Evolutionary conservation across 2,888 invertebrate species (phyloP), one percentile per base, ranked within the genome.

Genomic region (Lasioglossum leucozonium): DNA sequence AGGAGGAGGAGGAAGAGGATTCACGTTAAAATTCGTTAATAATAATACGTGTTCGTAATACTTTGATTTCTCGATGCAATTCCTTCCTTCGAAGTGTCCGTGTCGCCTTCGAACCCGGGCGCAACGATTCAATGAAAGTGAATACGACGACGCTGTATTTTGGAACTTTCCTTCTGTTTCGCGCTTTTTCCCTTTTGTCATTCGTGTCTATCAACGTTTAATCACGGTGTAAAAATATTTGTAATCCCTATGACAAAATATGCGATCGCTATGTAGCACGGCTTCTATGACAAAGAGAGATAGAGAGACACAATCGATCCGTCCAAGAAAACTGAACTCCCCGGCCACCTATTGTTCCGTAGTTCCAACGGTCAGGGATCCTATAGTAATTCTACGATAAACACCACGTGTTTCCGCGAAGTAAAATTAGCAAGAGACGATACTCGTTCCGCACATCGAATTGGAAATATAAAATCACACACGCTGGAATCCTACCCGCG

Each of bases 141-240:
- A 55, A 79, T 62, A 62, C 62, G 62, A 62, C 74, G 80, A 82
- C 82, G 84, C 77, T 79, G n/a, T n/a, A n/a, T n/a, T 55, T 87
- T 85, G 84, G 82, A 91, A 86, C 85, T 91, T 67, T 67, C 37
- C 67, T 67, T 67, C 37, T 55, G 34, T 67, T 67, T 62, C 62
- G 62, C 58, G 58, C 30, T 34, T 67, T 37, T 37, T 30, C 34
- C 65, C 55, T n/a, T 82, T 82, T 80, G 47, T 58, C 67, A 47
- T 75, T 80, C n/a, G 58, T 71, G 73, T 84, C 51, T 83, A 62
- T 62, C 72, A 62, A 81, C 85, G 77, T 82, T 83, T 34, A 79
- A 85, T 87, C 87, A 90, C 73, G 90, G 77, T 94, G 92, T 91
- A 94, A 94, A 93, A 94, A 93, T 94, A 94, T 92, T 89, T 88